A percentile compares a stretch with the other conserved stretches of the same genome.
Evolutionary conservation across 2,888 invertebrate genomes (phyloP).

Genomic region (Orchesella flavescens): DNA sequence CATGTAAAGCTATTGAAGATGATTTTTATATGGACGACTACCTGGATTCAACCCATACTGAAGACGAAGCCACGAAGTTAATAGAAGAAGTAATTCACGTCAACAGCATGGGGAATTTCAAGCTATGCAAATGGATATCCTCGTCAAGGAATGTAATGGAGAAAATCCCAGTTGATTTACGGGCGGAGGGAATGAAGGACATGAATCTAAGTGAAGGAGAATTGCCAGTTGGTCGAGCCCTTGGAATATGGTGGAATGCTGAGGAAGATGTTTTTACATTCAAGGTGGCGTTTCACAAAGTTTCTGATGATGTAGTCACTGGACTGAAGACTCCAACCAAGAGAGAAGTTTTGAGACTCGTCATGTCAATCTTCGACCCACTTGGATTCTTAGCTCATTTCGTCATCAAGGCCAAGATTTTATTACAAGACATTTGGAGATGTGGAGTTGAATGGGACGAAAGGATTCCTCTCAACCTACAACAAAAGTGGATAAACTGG

Average conservation of each 20-base stretch:
- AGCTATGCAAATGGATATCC: background rate
- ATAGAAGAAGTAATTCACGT: background rate
- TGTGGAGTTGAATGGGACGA: conserved; percentile 52
- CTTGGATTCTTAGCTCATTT: conserved; percentile 37
- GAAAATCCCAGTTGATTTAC: background rate
- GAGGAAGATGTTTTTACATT: background rate
- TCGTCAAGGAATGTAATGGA: background rate
- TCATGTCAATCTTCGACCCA: conserved; percentile 35
- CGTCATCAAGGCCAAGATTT: conserved; percentile 46
- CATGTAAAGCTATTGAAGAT: background rate
- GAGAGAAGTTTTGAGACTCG: background rate
- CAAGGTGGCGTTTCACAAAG: background rate
- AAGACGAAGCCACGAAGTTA: background rate
- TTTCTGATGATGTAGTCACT: background rate
- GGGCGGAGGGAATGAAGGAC: background rate
- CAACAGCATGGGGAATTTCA: background rate
- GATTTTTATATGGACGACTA: background rate
- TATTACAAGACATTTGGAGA: conserved; percentile 35
- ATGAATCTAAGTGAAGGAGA: background rate
- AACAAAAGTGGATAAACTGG: conserved; percentile 15
- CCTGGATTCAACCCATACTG: background rate
- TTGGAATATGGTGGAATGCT: background rate
- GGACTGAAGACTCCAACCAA: conserved; percentile 2
- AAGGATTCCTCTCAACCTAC: background rate
- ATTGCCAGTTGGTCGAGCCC: background rate